Evolutionary conservation across 2,888 invertebrate genomes (phyloP).

Genomic region (Caenorhabditis doughertyi): DNA sequence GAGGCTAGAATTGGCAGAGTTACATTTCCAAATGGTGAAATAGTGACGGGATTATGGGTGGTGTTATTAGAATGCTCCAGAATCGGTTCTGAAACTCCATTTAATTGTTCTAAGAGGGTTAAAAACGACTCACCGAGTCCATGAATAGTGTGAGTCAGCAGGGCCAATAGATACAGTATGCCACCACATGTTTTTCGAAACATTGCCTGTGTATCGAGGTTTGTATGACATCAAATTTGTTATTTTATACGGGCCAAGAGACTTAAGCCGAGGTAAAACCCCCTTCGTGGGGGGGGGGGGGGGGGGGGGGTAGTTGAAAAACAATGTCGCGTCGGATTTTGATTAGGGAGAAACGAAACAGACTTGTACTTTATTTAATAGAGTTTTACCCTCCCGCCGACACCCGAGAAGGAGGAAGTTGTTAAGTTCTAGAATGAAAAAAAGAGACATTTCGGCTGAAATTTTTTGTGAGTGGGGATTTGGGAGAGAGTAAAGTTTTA

Average conservation of each 20-base stretch:
- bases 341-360: too few species aligned
- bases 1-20: not conserved
- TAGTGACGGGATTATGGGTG: not conserved
- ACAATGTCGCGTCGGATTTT: too few species aligned
- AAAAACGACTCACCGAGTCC: slow-evolving; percentile 1
- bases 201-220: not conserved
- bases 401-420: too few species aligned
- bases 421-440: too few species aligned
- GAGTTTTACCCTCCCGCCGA: too few species aligned
- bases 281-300: not conserved
- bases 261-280: slow-evolving; percentile 5
- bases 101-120: too few species aligned
- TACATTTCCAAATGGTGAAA: slow-evolving; percentile 12
- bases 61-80: not conserved
- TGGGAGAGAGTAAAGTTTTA: too few species aligned
- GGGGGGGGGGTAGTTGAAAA: too few species aligned
- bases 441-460: too few species aligned
- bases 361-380: too few species aligned
- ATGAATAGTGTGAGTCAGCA: not conserved
- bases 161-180: slow-evolving; percentile 3
- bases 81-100: not conserved
- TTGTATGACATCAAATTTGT: slow-evolving; percentile 32
- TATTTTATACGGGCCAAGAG: slow-evolving; percentile 14
- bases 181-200: slow-evolving; percentile 1
- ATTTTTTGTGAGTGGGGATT: too few species aligned